Conservation (phyloP, 2,888 invertebrate genomes). For the Drosophila subsilvestris region DNA sequence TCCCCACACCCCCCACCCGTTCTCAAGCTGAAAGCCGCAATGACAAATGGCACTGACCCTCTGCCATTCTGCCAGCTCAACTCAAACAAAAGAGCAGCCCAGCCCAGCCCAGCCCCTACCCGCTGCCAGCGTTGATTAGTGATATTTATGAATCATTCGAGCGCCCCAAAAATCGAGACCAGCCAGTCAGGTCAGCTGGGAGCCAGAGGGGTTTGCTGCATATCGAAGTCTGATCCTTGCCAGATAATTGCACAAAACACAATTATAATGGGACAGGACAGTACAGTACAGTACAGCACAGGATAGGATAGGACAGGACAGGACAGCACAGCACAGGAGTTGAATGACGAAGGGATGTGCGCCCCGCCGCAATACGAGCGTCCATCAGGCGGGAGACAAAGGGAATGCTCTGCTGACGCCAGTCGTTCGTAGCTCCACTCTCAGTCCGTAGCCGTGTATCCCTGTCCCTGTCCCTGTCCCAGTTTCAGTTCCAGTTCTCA, state of each 20-base stretch:
- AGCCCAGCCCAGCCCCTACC: too few species aligned
- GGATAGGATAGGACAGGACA: too few species aligned
- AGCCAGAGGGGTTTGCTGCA: conserved; percentile 9
- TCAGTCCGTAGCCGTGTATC: neutral
- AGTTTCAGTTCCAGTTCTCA: conserved; percentile 32
- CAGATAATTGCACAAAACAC: conserved; percentile 35
- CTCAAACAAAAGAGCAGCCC: neutral
- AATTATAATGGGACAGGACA: conserved; percentile 53
- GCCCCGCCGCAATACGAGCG: conserved; percentile 5
- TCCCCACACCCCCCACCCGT: neutral
- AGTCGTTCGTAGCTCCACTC: neutral
- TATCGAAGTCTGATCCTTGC: neutral
- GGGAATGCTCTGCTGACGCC: conserved; percentile 42
- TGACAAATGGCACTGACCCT: conserved; percentile 55
- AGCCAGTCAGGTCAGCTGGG: conserved; percentile 16
- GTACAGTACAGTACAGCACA: too few species aligned
- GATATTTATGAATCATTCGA: conserved; percentile 80
- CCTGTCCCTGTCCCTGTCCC: conserved; percentile 16
- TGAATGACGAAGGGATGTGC: neutral
- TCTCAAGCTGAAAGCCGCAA: conserved; percentile 28
- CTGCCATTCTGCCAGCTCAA: conserved; percentile 1
- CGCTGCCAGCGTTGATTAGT: conserved; percentile 47
- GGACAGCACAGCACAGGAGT: neutral
- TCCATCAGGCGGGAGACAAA: conserved; percentile 42
- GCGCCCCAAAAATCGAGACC: conserved; percentile 63